Conservation (phyloP, 2,113 vertebrate genomes). For the Cichladusa arquata region DNA sequence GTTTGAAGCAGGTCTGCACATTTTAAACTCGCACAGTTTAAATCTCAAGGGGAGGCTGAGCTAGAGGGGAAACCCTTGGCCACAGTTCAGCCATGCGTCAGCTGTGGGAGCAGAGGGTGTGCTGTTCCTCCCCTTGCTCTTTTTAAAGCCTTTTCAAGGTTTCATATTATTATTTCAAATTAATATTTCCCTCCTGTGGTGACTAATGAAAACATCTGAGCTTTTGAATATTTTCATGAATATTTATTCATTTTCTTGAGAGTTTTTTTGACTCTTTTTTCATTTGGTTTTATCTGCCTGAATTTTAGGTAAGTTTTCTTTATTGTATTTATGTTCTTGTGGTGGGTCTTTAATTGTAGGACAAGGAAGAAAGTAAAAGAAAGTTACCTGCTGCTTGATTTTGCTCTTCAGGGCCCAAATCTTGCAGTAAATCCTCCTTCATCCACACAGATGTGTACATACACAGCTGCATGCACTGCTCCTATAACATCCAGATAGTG, state of each 20-base stretch:
- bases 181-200: not conserved
- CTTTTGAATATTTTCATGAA: not conserved
- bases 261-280: not conserved
- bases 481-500: not conserved
- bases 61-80: slow-evolving; percentile 2
- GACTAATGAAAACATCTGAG: not conserved
- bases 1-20: not conserved
- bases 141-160: not conserved
- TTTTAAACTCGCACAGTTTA: not conserved
- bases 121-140: not conserved
- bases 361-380: not conserved
- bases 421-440: not conserved
- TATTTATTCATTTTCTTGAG: not conserved
- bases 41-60: not conserved
- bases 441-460: not conserved
- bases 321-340: not conserved
- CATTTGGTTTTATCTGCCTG: not conserved
- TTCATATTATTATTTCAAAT: slow-evolving; percentile 15
- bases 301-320: not conserved
- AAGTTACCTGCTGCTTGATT: not conserved
- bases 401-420: not conserved
- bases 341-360: not conserved
- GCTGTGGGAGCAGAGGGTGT: not conserved
- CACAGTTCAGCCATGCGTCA: not conserved
- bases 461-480: not conserved